A percentile compares a stretch with the other conserved stretches of the same genome.
These are phyloP conservation scores for Amiota communis DNA, from an alignment of 2,888 invertebrate genomes.

Conservation along the genomic window DNA sequence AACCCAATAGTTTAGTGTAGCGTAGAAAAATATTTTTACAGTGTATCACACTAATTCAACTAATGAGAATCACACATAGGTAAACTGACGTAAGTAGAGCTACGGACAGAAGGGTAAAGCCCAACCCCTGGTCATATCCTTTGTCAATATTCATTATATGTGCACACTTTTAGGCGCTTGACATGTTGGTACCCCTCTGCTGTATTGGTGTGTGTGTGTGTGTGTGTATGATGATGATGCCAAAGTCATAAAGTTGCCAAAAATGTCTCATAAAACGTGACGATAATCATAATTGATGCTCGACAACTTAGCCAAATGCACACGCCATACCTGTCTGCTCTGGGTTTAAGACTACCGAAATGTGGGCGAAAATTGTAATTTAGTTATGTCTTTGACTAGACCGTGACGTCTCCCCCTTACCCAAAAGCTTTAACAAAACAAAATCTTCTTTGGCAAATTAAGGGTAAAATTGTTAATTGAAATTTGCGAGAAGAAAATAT, in stretches of 20 bases:
- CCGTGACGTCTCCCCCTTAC: conserved; percentile 30
- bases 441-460: conserved; percentile 55
- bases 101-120: too few species aligned
- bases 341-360: background rate
- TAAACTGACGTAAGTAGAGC: too few species aligned
- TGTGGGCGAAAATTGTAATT: conserved; percentile 57
- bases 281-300: conserved; percentile 74
- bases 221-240: conserved; percentile 38
- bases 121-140: conserved; percentile 48
- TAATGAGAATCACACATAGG: too few species aligned
- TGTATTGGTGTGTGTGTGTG: background rate
- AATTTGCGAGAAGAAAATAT: conserved; percentile 48
- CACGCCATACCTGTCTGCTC: background rate
- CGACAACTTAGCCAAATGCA: conserved; percentile 44
- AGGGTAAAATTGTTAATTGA: conserved; percentile 66
- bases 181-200: conserved; percentile 32
- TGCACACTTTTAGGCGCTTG: conserved; percentile 56
- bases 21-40: too few species aligned
- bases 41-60: too few species aligned
- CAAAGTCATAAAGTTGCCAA: conserved; percentile 69
- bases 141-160: conserved; percentile 73
- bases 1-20: too few species aligned
- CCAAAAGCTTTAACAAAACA: background rate
- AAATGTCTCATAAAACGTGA: conserved; percentile 74
- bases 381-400: conserved; percentile 47